Evolutionary conservation across 2,888 invertebrate species (phyloP), one percentile per base, ranked within the genome.

Genomic region (Drosophila lacicola): DNA sequence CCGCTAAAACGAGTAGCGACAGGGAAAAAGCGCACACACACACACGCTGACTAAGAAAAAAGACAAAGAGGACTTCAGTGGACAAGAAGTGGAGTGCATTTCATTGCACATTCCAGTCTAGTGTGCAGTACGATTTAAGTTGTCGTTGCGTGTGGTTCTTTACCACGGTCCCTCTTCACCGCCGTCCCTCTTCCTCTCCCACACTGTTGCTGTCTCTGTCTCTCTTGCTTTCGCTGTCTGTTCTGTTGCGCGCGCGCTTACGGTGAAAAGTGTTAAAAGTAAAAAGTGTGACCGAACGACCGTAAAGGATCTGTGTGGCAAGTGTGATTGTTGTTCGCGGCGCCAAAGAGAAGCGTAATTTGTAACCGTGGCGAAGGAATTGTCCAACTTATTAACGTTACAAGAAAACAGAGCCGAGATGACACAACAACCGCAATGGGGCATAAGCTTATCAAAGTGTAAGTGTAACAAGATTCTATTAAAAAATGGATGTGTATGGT

Each of bases 381-480:
- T 82, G 58, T 54, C 69, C 21, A 89, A 74, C 29, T 65, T 86
- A 62, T 70, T 86, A 67, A 85, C 85, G 13, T 55, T 68, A 45
- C 88, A 79, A 69, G 70, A 66, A 34, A 83, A 80, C 36, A 55
- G 53, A 29, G 49, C 57, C 70, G 79, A 78, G 79, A 91, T 92
- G 91, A 88, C 90, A 74, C 89, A 88, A 75, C 91, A 91, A 75
- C 91, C 91, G 58, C 83, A 84, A 84, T 91, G 91, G 91, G 91
- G 91, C 74, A 70, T 91, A 71, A 87, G 53, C 78, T 68, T 91
- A 47, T 91, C 91, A 57, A 88, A 81, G 82, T 91, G 91, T 91
- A 91, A 91, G 92, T 92, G 78, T 34, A 58, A 36, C 42, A 46
- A 50, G 34, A 61, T 37, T 29, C 14, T 14, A 46, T 46, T 19